Conservation (phyloP, 2,113 vertebrate genomes). For the Haemorhous mexicanus region DNA sequence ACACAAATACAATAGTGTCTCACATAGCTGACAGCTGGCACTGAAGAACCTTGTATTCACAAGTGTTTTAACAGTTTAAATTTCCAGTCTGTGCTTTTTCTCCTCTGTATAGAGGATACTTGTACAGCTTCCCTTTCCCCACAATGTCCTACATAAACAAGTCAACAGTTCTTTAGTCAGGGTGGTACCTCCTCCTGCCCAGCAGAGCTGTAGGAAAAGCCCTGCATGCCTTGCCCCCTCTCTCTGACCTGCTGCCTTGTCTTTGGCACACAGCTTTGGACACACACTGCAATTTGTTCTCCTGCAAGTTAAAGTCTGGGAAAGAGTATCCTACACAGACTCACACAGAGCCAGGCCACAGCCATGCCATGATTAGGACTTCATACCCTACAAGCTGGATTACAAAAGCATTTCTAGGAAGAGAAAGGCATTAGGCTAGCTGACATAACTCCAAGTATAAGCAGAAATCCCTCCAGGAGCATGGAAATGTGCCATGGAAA, state of each 20-base stretch:
- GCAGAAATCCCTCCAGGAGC: neutral
- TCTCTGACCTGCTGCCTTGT: neutral
- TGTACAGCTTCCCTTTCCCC: neutral
- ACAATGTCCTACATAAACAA: neutral
- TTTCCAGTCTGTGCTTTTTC: neutral
- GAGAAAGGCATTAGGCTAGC: neutral
- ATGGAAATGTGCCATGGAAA: neutral
- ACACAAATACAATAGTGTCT: neutral
- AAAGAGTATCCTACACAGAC: neutral
- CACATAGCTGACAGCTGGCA: neutral
- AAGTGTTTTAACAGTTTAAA: neutral
- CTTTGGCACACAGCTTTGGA: neutral
- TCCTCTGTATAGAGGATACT: neutral
- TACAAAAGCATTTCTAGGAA: neutral
- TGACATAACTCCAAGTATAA: neutral
- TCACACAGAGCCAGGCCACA: neutral
- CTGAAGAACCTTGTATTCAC: neutral
- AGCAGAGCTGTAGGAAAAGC: neutral
- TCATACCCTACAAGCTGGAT: rapidly evolving
- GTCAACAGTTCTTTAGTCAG: neutral
- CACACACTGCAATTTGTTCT: no score
- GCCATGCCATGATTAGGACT: neutral
- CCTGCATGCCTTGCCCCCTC: neutral
- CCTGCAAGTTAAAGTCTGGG: neutral
- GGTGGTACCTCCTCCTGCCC: neutral